phyloP scores from a whole-genome alignment of 2,888 invertebrate species.

The Stenotaenia linearis region DNA sequence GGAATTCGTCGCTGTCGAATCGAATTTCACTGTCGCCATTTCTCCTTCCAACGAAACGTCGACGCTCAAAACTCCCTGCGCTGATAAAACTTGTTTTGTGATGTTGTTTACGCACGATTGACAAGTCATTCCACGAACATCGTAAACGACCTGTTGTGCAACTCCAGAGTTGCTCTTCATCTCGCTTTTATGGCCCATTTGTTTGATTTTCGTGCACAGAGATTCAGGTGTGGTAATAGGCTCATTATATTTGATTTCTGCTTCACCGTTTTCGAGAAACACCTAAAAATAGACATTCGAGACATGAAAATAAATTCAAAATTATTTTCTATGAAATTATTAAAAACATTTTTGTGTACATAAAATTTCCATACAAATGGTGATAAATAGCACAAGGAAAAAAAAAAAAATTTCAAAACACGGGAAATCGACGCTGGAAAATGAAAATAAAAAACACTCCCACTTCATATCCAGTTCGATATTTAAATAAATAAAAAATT shows the following conservation, averaged over 20 bases:
- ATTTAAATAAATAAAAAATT: not conserved
- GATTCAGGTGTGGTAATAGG: conserved; percentile 41
- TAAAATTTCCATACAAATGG: too few species aligned
- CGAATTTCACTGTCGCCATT: conserved; percentile 42
- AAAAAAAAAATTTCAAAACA: not conserved
- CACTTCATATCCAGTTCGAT: not conserved
- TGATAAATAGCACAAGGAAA: too few species aligned
- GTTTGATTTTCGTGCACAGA: conserved; percentile 43
- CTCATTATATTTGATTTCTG: conserved; percentile 44
- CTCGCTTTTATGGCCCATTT: conserved; percentile 50
- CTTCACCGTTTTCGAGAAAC: conserved; percentile 52
- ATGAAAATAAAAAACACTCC: not conserved
- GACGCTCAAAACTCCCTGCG: conserved; percentile 45
- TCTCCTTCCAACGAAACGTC: conserved; percentile 44
- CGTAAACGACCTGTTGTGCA: conserved; percentile 1
- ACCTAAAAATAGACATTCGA: conserved; percentile 41
- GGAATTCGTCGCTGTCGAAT: conserved; percentile 50
- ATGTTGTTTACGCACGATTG: conserved; percentile 52
- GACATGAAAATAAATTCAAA: too few species aligned
- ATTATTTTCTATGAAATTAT: too few species aligned
- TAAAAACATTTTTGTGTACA: too few species aligned
- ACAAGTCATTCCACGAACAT: conserved; percentile 52
- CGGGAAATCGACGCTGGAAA: not conserved
- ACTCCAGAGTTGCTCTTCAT: conserved; percentile 38
- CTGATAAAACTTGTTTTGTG: conserved; percentile 44